Conservation (phyloP, 2,113 vertebrate genomes). For the Zapus hudsonius region DNA sequence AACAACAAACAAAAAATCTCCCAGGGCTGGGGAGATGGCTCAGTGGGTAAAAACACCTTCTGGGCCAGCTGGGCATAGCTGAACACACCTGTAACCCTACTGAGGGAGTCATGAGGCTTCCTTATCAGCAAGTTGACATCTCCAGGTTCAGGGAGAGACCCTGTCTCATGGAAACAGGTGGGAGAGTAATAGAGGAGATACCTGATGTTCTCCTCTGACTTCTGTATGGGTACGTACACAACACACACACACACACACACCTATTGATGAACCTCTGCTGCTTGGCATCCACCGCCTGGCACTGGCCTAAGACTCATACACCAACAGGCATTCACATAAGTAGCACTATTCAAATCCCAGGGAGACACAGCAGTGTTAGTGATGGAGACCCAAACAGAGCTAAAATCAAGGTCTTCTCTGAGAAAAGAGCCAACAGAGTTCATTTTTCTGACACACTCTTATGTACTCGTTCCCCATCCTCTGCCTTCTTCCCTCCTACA, state of each 20-base stretch:
- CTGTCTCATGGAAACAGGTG: too few species aligned
- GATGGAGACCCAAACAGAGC: accelerated
- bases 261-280: not conserved
- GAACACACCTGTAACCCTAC: too few species aligned
- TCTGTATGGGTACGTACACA: not conserved
- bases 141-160: too few species aligned
- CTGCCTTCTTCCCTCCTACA: not conserved
- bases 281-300: not conserved
- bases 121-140: too few species aligned
- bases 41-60: too few species aligned
- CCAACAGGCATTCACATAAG: not conserved
- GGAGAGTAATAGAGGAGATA: too few species aligned
- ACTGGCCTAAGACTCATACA: too few species aligned
- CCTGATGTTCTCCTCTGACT: too few species aligned
- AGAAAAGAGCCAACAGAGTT: not conserved
- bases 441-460: not conserved
- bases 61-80: too few species aligned
- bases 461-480: not conserved
- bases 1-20: not conserved
- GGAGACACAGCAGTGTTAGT: not conserved
- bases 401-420: not conserved
- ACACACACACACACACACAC: not conserved
- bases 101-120: too few species aligned
- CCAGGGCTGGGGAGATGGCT: not conserved
- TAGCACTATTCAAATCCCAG: accelerated